Conservation (phyloP, 2,888 invertebrate genomes). For the Scrobipalpa atriplicella region DNA sequence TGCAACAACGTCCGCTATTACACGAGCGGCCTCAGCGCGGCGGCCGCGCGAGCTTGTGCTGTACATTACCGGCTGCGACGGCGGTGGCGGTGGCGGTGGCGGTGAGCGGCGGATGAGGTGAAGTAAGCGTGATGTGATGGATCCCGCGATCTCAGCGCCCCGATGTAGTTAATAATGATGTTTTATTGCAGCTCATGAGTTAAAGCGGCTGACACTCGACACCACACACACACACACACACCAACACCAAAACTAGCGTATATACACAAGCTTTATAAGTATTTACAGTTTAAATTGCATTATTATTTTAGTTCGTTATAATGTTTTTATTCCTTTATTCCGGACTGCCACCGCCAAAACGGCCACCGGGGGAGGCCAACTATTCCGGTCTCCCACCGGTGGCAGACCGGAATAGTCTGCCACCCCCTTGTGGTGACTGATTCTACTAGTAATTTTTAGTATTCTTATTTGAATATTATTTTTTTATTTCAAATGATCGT, state of each 20-base stretch:
- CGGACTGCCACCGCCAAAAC: too few species aligned
- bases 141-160: constrained; percentile 1
- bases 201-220: constrained; percentile 49
- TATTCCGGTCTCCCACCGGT: too few species aligned
- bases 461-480: too few species aligned
- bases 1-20: constrained; percentile 54
- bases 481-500: too few species aligned
- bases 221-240: constrained; percentile 51
- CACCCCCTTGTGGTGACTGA: too few species aligned
- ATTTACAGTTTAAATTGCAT: too few species aligned
- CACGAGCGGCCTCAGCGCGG: constrained; percentile 27
- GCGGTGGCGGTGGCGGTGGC: not conserved
- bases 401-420: too few species aligned
- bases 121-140: constrained; percentile 51
- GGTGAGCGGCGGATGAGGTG: constrained; percentile 34
- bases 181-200: constrained; percentile 46
- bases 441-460: too few species aligned
- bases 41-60: constrained; percentile 21
- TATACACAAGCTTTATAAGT: not conserved
- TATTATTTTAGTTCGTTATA: too few species aligned
- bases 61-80: not conserved
- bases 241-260: constrained; percentile 34
- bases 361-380: too few species aligned
- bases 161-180: constrained; percentile 22
- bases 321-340: too few species aligned